Base-by-base conservation (phyloP, 2,113 vertebrate genomes). In the Aldabrachelys gigantea region DNA sequence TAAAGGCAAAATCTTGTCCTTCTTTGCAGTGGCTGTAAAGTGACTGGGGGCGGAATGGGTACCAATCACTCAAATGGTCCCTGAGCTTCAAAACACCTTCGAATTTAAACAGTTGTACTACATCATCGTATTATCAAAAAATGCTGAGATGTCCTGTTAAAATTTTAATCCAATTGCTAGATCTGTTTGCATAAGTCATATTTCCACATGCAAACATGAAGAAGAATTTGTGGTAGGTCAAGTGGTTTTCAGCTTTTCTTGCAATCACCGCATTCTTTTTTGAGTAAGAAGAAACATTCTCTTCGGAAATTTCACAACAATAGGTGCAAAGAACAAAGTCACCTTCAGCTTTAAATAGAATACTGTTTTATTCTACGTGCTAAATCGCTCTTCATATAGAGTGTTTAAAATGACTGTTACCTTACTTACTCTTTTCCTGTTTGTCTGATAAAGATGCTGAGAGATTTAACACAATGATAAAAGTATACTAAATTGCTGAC, bases 331-430 rank as follows among this genome's bases (percentile, higher is more conserved):
- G 82, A 87, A 7, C 12, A 65, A 38, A 80, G 4, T 72, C 90
- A 90, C 85, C 24, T 52, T 87, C 31, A 8, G 44, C 81, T 90
- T 88, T 53, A 75, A 96, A 84, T 16, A 49, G 35, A 95, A 11
- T 0, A 72, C 79, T 27, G 25, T 1, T 80, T 82, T 92, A 14
- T 6, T 80, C 10, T 2, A 11, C 10, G 35, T 57, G 27, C 44
- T 69, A 59, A 87, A 29, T 9, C 82, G 25, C 57, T 1, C 0
- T 12, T 62, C 49, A 0, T 44, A 19, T 10, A 22, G 69, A 44
- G 44, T 62, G 92, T 65, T 72, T 49, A 62, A 53, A 92, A 29
- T 49, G 72, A 84, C 69, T 9, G 13, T 52, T 16, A 8, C 1
- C 12, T 83, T 12, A 2, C 2, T 83, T 31, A 29, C 13, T 47